Percentiles rank a stretch among this genome's conserved stretches.
Evolutionary conservation across 2,888 invertebrate genomes (phyloP).

Genomic region (Nephrocerus scutellatus): DNA sequence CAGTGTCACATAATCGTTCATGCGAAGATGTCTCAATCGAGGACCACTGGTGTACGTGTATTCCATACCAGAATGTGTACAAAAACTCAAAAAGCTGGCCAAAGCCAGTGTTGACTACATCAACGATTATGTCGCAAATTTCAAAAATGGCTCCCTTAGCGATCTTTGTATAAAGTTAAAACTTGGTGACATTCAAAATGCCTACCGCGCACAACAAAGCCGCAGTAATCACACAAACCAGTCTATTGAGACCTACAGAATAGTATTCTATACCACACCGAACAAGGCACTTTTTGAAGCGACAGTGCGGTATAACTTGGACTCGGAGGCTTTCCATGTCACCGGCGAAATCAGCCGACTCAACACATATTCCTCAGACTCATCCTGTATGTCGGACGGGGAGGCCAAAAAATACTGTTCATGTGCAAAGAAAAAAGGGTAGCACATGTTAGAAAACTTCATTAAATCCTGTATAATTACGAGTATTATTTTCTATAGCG

Average conservation of each 20-base stretch:
- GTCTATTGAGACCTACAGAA: slow-evolving; percentile 52
- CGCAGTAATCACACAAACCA: slow-evolving; percentile 16
- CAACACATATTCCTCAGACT: slow-evolving; percentile 51
- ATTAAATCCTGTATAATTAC: no score
- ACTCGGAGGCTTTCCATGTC: slow-evolving; percentile 45
- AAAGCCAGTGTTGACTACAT: slow-evolving; percentile 38
- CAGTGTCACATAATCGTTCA: slow-evolving; percentile 55
- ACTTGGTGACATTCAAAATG: slow-evolving; percentile 52
- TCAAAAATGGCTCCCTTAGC: slow-evolving; percentile 35
- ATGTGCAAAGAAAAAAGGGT: slow-evolving; percentile 43
- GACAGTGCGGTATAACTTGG: slow-evolving; percentile 51
- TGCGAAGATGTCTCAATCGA: slow-evolving; percentile 63
- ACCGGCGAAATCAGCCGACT: slow-evolving; percentile 58
- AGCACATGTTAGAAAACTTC: no score
- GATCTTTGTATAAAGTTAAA: slow-evolving; percentile 51
- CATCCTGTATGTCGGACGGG: slow-evolving; percentile 51
- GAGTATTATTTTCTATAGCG: no score
- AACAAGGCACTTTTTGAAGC: slow-evolving; percentile 64
- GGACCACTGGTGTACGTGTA: slow-evolving; percentile 73
- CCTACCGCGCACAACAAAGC: slow-evolving; percentile 43
- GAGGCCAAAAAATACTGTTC: slow-evolving; percentile 56
- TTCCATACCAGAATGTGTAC: slow-evolving; percentile 49
- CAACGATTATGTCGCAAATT: slow-evolving; percentile 35
- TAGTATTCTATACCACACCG: slow-evolving; percentile 63
- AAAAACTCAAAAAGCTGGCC: slow-evolving; percentile 51